phyloP scores from a whole-genome alignment of 2,113 vertebrate species.

The Mionectes macconnelli region DNA sequence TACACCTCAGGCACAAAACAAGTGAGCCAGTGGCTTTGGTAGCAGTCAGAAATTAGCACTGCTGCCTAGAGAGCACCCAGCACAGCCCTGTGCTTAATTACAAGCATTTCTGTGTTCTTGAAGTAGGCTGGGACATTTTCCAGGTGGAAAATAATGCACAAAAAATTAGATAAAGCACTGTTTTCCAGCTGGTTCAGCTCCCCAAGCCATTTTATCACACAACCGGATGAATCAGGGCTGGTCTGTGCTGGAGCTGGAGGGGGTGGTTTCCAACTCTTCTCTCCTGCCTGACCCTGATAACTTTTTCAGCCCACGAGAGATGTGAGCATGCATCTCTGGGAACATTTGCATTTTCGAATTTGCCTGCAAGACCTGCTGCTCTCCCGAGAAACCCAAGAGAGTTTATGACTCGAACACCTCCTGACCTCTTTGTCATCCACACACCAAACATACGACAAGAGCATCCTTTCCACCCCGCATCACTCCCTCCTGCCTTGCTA shows the following conservation, averaged over 20 bases:
- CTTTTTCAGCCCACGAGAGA: not conserved
- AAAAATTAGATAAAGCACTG: not conserved
- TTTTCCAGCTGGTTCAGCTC: not conserved
- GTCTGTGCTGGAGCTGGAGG: not conserved
- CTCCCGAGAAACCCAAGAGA: not conserved
- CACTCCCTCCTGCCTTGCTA: not conserved
- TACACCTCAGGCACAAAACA: not conserved
- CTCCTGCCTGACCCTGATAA: not conserved
- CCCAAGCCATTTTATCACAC: not conserved
- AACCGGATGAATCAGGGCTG: not conserved
- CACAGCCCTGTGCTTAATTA: not conserved
- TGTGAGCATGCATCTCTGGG: accelerated
- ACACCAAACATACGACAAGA: not conserved
- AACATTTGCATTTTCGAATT: not conserved
- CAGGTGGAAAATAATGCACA: not conserved
- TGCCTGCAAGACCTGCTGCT: not conserved
- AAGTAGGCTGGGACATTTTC: not conserved
- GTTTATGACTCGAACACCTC: not conserved
- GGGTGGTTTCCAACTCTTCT: not conserved
- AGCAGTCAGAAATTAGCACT: not conserved
- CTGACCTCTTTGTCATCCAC: not conserved
- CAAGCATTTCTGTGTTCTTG: not conserved
- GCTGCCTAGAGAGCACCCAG: not conserved
- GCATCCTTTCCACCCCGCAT: not conserved
- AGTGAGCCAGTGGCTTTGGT: not conserved